A percentile compares a stretch with the other conserved stretches of the same genome.
These are phyloP conservation scores for Umimayanthus kanabou DNA, from an alignment of 92 coral and sea anemone species.

Conservation along the genomic window DNA sequence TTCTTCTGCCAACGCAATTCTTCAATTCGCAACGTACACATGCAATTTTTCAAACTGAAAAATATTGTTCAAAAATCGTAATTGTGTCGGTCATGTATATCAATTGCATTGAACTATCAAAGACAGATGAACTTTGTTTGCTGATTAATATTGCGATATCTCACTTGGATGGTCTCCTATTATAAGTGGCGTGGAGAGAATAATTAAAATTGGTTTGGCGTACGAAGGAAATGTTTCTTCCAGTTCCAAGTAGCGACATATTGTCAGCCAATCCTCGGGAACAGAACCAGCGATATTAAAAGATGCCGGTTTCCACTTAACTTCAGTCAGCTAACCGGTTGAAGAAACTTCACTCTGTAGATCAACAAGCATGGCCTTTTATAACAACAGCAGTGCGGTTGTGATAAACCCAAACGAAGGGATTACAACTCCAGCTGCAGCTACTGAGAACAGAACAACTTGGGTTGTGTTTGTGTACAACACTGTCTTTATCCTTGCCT, in stretches of 20 bases:
- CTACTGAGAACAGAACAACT: slow-evolving; percentile 1
- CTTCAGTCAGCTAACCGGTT: neutral
- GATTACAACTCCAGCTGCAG: neutral
- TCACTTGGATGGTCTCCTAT: neutral
- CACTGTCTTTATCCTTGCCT: neutral
- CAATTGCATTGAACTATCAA: neutral
- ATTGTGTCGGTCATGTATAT: neutral
- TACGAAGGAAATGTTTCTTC: neutral
- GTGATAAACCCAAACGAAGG: neutral
- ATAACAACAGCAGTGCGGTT: neutral
- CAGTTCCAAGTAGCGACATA: neutral
- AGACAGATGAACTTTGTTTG: neutral
- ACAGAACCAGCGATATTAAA: neutral
- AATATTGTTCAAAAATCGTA: neutral
- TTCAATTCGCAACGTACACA: neutral
- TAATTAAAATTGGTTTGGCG: neutral
- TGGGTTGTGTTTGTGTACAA: slow-evolving; percentile 15
- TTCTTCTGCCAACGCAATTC: neutral
- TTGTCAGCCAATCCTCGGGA: neutral
- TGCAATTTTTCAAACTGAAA: too few species aligned
- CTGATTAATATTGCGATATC: neutral
- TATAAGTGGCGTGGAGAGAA: neutral
- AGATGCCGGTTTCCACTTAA: neutral
- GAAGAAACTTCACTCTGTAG: neutral
- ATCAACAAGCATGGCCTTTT: neutral